Evolutionary conservation across 2,113 vertebrate species (phyloP), one percentile per base, ranked within the genome.

Genomic region (Ciconia boyciana): DNA sequence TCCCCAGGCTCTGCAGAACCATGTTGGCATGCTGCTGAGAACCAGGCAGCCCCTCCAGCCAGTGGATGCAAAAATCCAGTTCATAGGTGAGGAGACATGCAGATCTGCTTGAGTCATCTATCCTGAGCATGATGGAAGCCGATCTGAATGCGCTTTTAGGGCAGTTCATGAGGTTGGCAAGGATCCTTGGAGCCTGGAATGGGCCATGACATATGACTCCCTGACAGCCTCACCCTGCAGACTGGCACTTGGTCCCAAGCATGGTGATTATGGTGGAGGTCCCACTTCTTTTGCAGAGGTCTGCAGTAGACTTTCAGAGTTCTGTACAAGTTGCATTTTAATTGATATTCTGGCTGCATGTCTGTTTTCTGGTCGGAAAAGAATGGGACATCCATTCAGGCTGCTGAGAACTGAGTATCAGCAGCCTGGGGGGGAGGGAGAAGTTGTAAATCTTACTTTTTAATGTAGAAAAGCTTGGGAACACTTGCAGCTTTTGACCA

Each of bases 61-160:
- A n/a, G 32, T 43, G 36, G 98, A 99, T 3, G 99, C 99, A 79
- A 99, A 99, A 98, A 98, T 98, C 52, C 84, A 91, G 60, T 99
- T 99, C 72, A 97, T 99, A 29, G 98, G 99, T 99, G 94, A 95
- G 99, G 97, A 93, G 66, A 58, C 17, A 46, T 14, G 22, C 16
- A 57, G 8, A 49, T 36, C 75, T 90, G 28, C 39, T 61, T 19
- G 32, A 62, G 29, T 34, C 2, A 0, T 41, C 57, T 57, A 2
- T 36, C 32, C 60, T 44, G 25, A 69, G 24, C 10, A 3, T 7
- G 39, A 52, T 43, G 54, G 51, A 83, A 86, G 61, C 36, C 61
- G 61, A 41, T 92, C 31, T 76, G 78, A 84, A 57, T 7, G 17
- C 5, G 7, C n/a, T 90, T 54, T 15, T 70, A 68, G 85, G 34